Evolutionary conservation across 1,140 invertebrate species (phyloP), one percentile per base, ranked within the genome.

Genomic region (Drosophila mojavensis): DNA sequence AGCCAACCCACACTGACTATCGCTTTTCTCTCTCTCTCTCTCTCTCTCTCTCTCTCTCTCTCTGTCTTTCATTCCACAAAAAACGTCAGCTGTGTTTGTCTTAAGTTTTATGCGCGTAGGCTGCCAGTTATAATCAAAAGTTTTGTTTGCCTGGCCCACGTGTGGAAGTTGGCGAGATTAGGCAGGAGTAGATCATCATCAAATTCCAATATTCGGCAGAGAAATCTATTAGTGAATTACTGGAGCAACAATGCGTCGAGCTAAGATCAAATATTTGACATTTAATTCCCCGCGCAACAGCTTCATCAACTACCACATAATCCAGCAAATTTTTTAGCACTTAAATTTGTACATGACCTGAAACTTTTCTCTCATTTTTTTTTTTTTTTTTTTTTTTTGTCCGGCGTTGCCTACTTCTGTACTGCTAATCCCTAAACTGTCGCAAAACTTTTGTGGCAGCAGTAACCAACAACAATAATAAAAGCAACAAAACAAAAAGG

Each of bases 381-480:
- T 47, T 15, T 11, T 45, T 20, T 53, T 26, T 36, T 20, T 10
- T 28, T 20, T 28, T 53, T 20, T 53, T 43, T 54, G 17, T 47
- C 20, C 64, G 54, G n/a, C 48, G 47, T 76, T 79, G 81, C 75
- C 75, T 77, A 81, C 82, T 82, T 77, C 69, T 64, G 83, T 71
- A 60, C 76, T 74, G 76, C 79, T 88, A 86, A 86, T 86, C 83
- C 83, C 83, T 86, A 86, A 86, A 86, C 83, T 86, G 83, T 88
- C 83, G 80, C 83, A 86, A 86, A 86, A 86, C 79, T 86, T 81
- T 86, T 71, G 64, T 66, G 43, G 62, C 43, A 62, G 39, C 43
- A 59, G 20, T 41, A 58, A 64, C 26, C 50, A 17, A 33, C 60
- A 48, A 48, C 13, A 50, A 50, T 28, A 62, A 26, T 11, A 33